phyloP scores from a whole-genome alignment of 2,888 invertebrate species.

The Tenthredo amoena region DNA sequence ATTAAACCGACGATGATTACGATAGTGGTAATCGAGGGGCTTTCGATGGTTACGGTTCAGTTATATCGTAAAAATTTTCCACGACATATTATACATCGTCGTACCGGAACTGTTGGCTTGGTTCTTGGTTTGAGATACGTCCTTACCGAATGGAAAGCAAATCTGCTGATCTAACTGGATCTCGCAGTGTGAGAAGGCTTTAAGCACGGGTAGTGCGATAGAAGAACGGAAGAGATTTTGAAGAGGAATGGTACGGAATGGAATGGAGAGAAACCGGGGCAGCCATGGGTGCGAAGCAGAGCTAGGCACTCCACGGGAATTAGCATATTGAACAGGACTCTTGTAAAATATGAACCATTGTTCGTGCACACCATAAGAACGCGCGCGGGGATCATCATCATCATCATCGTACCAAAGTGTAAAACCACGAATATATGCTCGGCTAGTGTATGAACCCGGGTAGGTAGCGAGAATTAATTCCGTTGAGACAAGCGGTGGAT shows the following conservation, averaged over 20 bases:
- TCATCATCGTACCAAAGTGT: slow-evolving; percentile 23
- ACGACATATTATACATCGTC: not conserved
- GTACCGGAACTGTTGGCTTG: not conserved
- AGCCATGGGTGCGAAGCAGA: slow-evolving; percentile 42
- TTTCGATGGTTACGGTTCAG: not conserved
- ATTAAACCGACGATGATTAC: not conserved
- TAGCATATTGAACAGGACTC: slow-evolving; percentile 51
- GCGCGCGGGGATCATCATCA: not conserved
- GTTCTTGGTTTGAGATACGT: not conserved
- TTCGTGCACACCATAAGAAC: not conserved
- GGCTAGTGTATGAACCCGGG: not conserved
- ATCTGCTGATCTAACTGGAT: slow-evolving; percentile 14
- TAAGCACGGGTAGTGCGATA: not conserved
- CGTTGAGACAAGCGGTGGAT: not conserved
- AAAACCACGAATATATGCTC: not conserved
- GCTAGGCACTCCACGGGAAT: slow-evolving; percentile 8
- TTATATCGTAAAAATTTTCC: not conserved
- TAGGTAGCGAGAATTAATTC: slow-evolving; percentile 2
- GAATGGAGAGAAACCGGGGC: not conserved
- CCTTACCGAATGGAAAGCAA: not conserved
- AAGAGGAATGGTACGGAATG: not conserved
- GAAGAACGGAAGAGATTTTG: slow-evolving; percentile 29
- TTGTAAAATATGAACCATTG: slow-evolving; percentile 52
- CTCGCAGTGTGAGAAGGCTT: slow-evolving; percentile 20
- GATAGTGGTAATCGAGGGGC: not conserved